Conservation (phyloP, 2,113 vertebrate genomes). For the Rafetus swinhoei region DNA sequence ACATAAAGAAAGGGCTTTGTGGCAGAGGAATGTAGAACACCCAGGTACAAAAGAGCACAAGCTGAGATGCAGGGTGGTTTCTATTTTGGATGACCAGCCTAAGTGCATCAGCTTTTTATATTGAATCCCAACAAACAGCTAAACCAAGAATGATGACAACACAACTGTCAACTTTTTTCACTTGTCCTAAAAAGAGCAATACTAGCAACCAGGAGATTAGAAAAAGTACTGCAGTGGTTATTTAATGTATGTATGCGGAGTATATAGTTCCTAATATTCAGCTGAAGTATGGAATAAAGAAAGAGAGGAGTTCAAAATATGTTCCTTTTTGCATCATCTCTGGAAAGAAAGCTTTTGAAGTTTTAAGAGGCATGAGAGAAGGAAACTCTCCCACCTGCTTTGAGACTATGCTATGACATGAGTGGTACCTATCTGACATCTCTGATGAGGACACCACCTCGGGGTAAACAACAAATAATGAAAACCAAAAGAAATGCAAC, state of each 20-base stretch:
- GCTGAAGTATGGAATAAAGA: too few relatives aligned
- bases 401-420: background rate
- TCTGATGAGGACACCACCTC: background rate
- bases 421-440: background rate
- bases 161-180: background rate
- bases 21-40: too few relatives aligned
- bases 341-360: background rate
- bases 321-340: background rate
- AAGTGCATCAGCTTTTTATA: background rate
- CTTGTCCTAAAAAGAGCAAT: background rate
- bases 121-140: background rate
- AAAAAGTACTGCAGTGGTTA: background rate
- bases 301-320: background rate
- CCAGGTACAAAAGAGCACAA: background rate
- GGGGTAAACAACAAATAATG: background rate
- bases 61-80: background rate
- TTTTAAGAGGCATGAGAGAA: background rate
- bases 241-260: background rate
- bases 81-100: too few relatives aligned
- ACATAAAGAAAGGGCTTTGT: background rate
- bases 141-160: background rate
- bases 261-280: too few relatives aligned
- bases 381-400: slow-evolving; percentile 1
- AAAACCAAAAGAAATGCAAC: background rate
- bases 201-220: background rate